phyloP scores from a whole-genome alignment of 2,797 vertebrate genomes.

The Phoxinus dragarum region DNA sequence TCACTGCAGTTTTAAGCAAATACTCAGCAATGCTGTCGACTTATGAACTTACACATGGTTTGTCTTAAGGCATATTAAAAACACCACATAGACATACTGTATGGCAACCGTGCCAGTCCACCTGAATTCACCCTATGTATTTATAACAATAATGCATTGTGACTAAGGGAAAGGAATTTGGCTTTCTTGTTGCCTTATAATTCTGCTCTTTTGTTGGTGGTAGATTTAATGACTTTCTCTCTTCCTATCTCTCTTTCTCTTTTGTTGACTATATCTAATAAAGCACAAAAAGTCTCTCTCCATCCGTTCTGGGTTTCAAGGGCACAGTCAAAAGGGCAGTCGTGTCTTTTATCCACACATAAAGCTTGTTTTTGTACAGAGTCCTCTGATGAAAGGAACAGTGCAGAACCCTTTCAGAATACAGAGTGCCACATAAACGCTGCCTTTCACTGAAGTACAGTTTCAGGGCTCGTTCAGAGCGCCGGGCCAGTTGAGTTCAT shows the following conservation, averaged over 20 bases:
- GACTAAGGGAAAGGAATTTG: conserved; percentile 12
- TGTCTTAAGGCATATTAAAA: no score
- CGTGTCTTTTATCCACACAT: conserved; percentile 63
- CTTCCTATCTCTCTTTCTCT: conserved; percentile 43
- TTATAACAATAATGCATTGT: neutral
- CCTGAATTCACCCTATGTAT: neutral
- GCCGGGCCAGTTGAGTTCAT: conserved; percentile 56
- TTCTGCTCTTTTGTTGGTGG: conserved; percentile 44
- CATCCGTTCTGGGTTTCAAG: conserved; percentile 66
- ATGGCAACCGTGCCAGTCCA: neutral
- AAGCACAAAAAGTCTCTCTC: conserved; percentile 60
- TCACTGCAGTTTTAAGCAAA: no score
- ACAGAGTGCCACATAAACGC: conserved; percentile 59
- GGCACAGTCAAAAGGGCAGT: conserved; percentile 63
- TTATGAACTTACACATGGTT: no score
- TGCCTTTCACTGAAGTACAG: conserved; percentile 55
- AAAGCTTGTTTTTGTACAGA: conserved; percentile 61
- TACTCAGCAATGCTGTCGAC: no score
- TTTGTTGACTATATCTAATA: conserved; percentile 68
- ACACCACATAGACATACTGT: no score
- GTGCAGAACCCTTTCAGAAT: conserved; percentile 54
- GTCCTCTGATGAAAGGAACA: conserved; percentile 52
- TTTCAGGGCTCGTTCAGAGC: conserved; percentile 55
- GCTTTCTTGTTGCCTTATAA: conserved; percentile 31
- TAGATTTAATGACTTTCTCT: conserved; percentile 46